Evolutionary conservation across 1,140 invertebrate species (phyloP).

Genomic region (Doryteuthis pealeii): DNA sequence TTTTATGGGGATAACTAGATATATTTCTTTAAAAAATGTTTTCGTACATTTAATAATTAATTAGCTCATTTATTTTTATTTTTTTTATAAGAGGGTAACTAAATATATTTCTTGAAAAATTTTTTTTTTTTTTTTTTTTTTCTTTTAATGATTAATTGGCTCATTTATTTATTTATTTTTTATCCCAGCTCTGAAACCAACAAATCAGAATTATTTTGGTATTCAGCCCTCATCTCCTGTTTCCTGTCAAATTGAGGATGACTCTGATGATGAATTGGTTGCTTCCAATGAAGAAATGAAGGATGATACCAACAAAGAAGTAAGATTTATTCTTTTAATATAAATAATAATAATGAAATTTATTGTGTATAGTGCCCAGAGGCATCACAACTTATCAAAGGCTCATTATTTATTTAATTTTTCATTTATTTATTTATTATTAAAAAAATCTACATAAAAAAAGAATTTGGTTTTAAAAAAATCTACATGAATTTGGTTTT

Average conservation of each 20-base stretch:
- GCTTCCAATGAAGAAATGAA: conserved; percentile 67
- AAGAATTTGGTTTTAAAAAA: too few relatives aligned
- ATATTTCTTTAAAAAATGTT: too few relatives aligned
- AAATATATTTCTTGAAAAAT: too few relatives aligned
- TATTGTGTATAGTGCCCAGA: too few relatives aligned
- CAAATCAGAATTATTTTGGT: background rate
- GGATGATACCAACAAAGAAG: conserved; percentile 13
- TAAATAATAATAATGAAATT: too few relatives aligned
- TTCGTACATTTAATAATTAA: too few relatives aligned
- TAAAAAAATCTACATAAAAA: background rate
- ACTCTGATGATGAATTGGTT: conserved; percentile 4
- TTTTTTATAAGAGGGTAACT: too few relatives aligned
- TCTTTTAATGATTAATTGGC: background rate
- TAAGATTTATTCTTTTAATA: background rate
- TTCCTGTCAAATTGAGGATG: background rate
- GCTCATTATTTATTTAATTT: conserved; percentile 7
- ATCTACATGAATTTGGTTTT: too few relatives aligned
- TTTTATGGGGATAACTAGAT: too few relatives aligned
- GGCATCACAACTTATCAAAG: background rate
- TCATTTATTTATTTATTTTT: background rate
- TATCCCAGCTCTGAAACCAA: background rate
- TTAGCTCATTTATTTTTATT: too few relatives aligned
- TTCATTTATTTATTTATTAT: too few relatives aligned
- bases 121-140: too few relatives aligned
- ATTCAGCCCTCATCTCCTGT: background rate